A percentile compares a stretch with the other conserved stretches of the same genome.
Evolutionary conservation across 2,888 invertebrate genomes (phyloP).

Genomic region (Beris morrisii): DNA sequence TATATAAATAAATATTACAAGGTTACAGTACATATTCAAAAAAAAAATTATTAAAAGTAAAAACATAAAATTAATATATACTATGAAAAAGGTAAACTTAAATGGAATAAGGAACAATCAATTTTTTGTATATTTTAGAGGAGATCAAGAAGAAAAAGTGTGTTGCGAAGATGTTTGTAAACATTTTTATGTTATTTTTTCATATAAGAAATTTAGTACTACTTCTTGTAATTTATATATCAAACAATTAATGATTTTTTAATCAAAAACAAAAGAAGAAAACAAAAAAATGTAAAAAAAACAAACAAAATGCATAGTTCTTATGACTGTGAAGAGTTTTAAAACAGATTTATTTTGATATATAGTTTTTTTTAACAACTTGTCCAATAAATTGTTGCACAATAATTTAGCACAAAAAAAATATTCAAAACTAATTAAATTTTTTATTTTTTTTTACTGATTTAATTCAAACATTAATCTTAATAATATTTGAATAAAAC

Average conservation of each 20-base stretch:
- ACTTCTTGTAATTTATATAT: constrained; percentile 20
- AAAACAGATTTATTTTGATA: constrained; percentile 15
- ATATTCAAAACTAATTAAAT: too few relatives aligned
- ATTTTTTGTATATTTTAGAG: constrained; percentile 35
- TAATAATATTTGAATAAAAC: too few relatives aligned
- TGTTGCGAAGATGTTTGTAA: constrained; percentile 26
- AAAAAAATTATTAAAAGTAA: too few relatives aligned
- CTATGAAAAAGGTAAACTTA: constrained; percentile 9
- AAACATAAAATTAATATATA: constrained; percentile 22
- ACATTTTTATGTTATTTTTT: constrained; percentile 15
- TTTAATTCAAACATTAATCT: too few relatives aligned
- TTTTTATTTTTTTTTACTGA: too few relatives aligned
- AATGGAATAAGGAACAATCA: constrained; percentile 34
- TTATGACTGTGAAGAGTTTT: constrained; percentile 41
- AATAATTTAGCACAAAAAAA: constrained; percentile 19
- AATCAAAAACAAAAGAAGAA: constrained; percentile 12
- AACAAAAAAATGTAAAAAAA: constrained; percentile 36
- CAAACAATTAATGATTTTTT: constrained; percentile 26
- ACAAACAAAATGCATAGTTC: constrained; percentile 39
- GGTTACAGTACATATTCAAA: not conserved
- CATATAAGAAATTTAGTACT: constrained; percentile 14
- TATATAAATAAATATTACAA: too few relatives aligned
- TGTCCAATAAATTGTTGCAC: constrained; percentile 26
- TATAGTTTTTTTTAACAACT: not conserved
- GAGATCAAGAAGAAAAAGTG: constrained; percentile 22